These are phyloP conservation scores for Silurus asotus DNA, from an alignment of 2,113 vertebrate genomes.

Conservation along the genomic window DNA sequence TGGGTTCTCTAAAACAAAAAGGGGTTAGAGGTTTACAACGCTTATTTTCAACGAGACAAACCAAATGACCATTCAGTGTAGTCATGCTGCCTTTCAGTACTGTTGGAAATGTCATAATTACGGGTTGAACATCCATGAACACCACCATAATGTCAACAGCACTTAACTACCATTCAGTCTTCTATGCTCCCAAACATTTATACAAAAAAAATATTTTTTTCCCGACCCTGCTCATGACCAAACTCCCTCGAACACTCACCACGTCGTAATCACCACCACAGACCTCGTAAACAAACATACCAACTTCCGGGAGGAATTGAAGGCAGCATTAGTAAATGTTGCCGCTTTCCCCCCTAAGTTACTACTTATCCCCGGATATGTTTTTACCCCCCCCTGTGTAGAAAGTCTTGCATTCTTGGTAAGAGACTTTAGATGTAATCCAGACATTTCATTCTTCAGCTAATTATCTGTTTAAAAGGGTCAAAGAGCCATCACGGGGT, in stretches of 20 bases:
- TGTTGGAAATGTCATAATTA: background rate
- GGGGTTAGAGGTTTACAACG: background rate
- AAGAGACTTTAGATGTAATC: slow-evolving; percentile 15
- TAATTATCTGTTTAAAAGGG: slow-evolving; percentile 15
- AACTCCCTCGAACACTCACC: background rate
- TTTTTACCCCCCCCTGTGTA: background rate
- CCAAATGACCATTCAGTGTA: background rate
- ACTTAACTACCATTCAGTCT: background rate
- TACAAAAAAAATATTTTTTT: background rate
- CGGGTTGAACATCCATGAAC: background rate
- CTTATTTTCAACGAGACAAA: background rate
- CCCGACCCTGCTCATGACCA: background rate
- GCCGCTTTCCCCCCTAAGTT: background rate
- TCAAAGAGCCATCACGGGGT: slow-evolving; percentile 4
- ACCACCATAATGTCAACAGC: background rate
- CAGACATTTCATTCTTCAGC: slow-evolving; percentile 1
- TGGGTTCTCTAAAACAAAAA: background rate
- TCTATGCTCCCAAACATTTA: background rate
- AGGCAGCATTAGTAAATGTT: background rate
- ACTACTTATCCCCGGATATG: no score
- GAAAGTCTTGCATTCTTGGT: background rate
- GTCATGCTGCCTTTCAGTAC: background rate
- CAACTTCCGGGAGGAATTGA: background rate
- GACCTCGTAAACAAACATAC: background rate
- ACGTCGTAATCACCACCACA: background rate